These are phyloP conservation scores for Pterocles gutturalis DNA, from an alignment of 2,113 vertebrate species.

Conservation along the genomic window DNA sequence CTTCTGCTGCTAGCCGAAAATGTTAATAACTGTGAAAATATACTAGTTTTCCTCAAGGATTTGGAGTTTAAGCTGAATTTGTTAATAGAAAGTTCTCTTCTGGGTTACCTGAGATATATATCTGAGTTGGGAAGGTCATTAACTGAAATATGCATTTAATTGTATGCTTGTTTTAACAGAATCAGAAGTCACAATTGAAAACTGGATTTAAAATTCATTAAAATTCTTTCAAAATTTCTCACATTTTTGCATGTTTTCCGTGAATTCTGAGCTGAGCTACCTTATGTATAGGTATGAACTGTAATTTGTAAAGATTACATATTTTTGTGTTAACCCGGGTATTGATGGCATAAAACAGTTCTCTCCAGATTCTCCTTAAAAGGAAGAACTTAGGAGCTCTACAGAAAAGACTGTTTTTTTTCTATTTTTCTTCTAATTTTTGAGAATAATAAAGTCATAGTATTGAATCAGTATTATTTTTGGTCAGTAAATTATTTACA, in stretches of 20 bases:
- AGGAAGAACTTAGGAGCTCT: background rate
- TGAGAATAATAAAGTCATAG: background rate
- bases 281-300: background rate
- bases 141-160: background rate
- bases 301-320: background rate
- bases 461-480: background rate
- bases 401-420: background rate
- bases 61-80: background rate
- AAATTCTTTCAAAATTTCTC: background rate
- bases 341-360: background rate
- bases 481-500: background rate
- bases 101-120: background rate
- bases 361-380: background rate
- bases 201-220: background rate
- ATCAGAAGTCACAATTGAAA: background rate
- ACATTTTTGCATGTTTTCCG: background rate
- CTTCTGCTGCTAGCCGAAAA: background rate
- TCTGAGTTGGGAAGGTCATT: background rate
- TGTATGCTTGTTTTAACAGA: background rate
- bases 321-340: background rate
- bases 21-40: background rate
- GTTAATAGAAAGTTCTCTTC: background rate
- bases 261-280: background rate
- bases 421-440: background rate
- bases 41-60: background rate